Conservation (phyloP, 2,888 invertebrate species). For the Ecliptopera silaceata region DNA sequence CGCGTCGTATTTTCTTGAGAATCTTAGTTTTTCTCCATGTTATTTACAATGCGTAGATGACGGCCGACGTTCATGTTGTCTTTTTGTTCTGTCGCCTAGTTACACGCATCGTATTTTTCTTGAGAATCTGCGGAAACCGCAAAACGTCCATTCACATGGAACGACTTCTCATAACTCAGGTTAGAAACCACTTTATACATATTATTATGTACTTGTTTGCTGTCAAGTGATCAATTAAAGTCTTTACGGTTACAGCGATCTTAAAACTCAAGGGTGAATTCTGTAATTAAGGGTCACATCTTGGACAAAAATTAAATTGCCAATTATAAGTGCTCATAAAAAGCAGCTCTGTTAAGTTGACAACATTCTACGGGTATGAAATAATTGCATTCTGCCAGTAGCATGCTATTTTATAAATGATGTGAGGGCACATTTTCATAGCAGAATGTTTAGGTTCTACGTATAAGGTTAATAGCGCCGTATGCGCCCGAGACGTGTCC, state of each 20-base stretch:
- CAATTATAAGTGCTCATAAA: constrained; percentile 43
- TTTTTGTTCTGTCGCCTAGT: no score
- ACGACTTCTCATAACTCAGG: constrained; percentile 49
- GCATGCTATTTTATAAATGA: constrained; percentile 39
- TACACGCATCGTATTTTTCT: no score
- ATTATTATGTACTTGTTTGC: constrained; percentile 18
- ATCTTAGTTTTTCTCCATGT: constrained; percentile 26
- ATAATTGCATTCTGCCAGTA: constrained; percentile 57
- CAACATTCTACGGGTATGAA: constrained; percentile 52
- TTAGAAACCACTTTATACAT: constrained; percentile 44
- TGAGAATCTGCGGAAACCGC: constrained; percentile 69
- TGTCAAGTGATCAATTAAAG: constrained; percentile 16
- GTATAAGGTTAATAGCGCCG: constrained; percentile 76
- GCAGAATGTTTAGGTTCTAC: constrained; percentile 62
- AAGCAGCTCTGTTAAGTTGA: constrained; percentile 44
- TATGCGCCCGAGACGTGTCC: constrained; percentile 73
- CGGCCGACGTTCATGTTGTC: no score
- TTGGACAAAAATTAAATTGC: constrained; percentile 40
- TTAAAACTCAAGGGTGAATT: constrained; percentile 49
- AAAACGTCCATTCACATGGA: constrained; percentile 66
- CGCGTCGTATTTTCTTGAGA: constrained; percentile 46
- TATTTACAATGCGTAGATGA: no score
- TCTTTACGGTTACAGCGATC: constrained; percentile 9
- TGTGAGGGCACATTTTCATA: constrained; percentile 49
- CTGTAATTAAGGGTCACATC: constrained; percentile 29